Conservation (phyloP, 2,797 vertebrate genomes). For the Liasis olivaceus region DNA sequence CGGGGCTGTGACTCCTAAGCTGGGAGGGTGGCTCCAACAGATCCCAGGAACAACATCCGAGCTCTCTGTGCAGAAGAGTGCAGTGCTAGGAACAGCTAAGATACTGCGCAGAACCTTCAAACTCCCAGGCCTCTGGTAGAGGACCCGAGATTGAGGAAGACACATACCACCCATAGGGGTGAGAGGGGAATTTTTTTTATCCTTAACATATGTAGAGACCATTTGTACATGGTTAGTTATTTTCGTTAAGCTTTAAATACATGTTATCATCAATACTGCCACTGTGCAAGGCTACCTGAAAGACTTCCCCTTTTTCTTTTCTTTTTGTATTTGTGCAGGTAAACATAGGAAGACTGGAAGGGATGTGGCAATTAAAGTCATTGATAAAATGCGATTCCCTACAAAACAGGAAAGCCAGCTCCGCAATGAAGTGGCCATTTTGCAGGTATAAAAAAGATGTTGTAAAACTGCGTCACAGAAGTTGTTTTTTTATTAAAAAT, state of each 20-base stretch:
- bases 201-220: too few species aligned
- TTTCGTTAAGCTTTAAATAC: neutral
- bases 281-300: conserved; percentile 10
- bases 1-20: too few species aligned
- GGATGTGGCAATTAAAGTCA: conserved; percentile 98
- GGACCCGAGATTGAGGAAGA: too few species aligned
- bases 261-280: neutral
- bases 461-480: conserved; percentile 3
- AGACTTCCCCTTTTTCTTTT: neutral
- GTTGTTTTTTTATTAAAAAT: neutral
- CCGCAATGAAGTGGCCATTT: conserved; percentile 96
- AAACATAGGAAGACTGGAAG: conserved; percentile 97
- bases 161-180: too few species aligned
- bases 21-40: too few species aligned
- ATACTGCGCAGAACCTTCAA: too few species aligned
- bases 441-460: conserved; percentile 83
- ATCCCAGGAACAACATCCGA: too few species aligned
- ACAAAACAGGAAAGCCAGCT: conserved; percentile 99
- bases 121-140: too few species aligned
- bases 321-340: conserved; percentile 75
- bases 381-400: conserved; percentile 98
- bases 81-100: too few species aligned
- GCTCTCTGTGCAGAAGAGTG: too few species aligned
- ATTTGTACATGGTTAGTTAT: too few species aligned
- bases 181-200: too few species aligned